These are phyloP conservation scores for Helarctos malayanus DNA, from an alignment of 2,797 vertebrate species.

Conservation along the genomic window DNA sequence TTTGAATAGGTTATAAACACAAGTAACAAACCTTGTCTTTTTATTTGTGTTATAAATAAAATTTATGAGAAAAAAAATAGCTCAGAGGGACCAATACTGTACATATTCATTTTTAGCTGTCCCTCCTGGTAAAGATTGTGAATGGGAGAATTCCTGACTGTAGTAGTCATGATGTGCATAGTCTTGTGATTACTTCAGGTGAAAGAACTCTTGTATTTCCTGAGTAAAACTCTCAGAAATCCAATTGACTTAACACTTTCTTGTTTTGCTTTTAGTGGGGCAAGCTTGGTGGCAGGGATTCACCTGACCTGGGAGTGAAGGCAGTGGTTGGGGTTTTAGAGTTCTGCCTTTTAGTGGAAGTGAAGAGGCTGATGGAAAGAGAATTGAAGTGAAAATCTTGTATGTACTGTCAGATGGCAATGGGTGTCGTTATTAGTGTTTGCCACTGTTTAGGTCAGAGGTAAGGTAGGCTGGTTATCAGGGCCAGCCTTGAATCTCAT, in stretches of 20 bases:
- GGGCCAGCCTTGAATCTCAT: background rate
- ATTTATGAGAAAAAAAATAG: conserved; percentile 73
- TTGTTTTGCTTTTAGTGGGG: conserved; percentile 43
- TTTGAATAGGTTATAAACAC: conserved; percentile 55
- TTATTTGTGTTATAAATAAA: conserved; percentile 79
- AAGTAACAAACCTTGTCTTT: conserved; percentile 72
- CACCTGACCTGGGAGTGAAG: background rate
- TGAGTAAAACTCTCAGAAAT: conserved; percentile 69
- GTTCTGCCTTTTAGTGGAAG: background rate
- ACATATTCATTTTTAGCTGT: conserved; percentile 59
- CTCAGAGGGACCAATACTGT: conserved; percentile 23
- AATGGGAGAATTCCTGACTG: conserved; percentile 57
- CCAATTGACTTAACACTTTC: background rate
- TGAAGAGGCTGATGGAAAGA: background rate
- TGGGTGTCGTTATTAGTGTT: no score
- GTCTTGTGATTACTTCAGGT: conserved; percentile 9
- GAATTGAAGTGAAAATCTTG: background rate
- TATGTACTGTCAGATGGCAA: background rate
- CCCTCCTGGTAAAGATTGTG: background rate
- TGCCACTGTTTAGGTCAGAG: background rate
- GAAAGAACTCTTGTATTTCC: conserved; percentile 65
- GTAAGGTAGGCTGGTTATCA: background rate
- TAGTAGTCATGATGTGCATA: conserved; percentile 16
- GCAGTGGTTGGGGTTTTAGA: background rate
- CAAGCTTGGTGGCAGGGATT: background rate